Evolutionary conservation across 2,888 invertebrate genomes (phyloP).

Genomic region (Archips xylosteana): DNA sequence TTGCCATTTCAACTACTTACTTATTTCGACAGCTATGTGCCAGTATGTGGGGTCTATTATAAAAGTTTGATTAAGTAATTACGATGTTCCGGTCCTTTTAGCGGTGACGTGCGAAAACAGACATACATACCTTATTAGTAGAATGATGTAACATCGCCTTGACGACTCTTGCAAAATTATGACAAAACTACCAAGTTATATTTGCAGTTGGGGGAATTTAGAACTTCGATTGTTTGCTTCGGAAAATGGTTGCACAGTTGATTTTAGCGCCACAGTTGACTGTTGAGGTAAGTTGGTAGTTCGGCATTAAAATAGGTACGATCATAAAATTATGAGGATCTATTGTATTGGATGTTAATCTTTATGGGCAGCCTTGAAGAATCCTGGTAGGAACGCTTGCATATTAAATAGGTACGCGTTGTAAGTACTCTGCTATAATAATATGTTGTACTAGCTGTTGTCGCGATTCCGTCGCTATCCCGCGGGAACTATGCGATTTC

Average conservation of each 20-base stretch:
- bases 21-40: neutral
- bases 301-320: neutral
- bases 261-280: neutral
- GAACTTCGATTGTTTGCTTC: neutral
- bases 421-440: no score
- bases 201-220: neutral
- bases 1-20: neutral
- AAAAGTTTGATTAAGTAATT: slow-evolving; percentile 25
- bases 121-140: slow-evolving; percentile 10
- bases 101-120: slow-evolving; percentile 13
- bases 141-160: slow-evolving; percentile 35
- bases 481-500: no score
- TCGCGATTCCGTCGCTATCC: no score
- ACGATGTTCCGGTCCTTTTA: slow-evolving; percentile 26
- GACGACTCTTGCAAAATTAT: slow-evolving; percentile 17
- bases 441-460: no score
- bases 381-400: neutral
- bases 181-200: neutral
- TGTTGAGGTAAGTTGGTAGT: neutral
- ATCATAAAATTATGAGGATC: neutral
- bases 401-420: neutral
- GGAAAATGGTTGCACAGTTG: neutral
- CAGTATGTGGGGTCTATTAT: slow-evolving; percentile 7
- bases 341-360: neutral
- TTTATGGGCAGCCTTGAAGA: neutral